phyloP scores from a whole-genome alignment of 2,888 invertebrate genomes.

The Drosophila kanekoi region DNA sequence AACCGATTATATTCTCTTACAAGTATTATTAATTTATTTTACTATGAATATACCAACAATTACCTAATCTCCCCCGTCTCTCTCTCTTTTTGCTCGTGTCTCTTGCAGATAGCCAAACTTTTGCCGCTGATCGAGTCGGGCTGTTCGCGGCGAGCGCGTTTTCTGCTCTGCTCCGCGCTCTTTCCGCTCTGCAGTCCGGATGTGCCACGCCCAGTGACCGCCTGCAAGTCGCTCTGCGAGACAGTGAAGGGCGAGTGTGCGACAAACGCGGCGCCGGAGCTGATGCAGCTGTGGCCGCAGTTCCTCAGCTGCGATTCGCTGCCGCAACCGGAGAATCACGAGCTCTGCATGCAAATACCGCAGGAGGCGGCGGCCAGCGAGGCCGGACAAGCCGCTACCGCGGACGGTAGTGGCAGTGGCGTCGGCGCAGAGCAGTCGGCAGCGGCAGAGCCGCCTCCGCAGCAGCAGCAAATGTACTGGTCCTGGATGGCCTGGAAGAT shows the following conservation, averaged over 20 bases:
- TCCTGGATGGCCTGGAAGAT: conserved; percentile 83
- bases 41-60: too few species aligned
- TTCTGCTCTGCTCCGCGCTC: conserved; percentile 95
- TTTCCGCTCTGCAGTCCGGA: conserved; percentile 96
- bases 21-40: too few species aligned
- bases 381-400: conserved; percentile 10
- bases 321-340: conserved; percentile 89
- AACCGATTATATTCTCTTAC: too few species aligned
- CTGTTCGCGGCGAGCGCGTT: conserved; percentile 92
- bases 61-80: not conserved
- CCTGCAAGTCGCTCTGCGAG: conserved; percentile 94
- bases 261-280: conserved; percentile 86
- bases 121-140: conserved; percentile 91
- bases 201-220: conserved; percentile 93
- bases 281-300: conserved; percentile 90
- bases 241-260: conserved; percentile 90
- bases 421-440: conserved; percentile 4
- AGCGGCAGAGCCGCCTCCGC: conserved; percentile 31
- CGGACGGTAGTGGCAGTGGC: conserved; percentile 21
- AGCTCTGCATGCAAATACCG: conserved; percentile 91
- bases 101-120: conserved; percentile 89
- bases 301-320: conserved; percentile 92
- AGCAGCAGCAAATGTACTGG: conserved; percentile 78
- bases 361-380: conserved; percentile 52
- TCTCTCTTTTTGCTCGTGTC: not conserved